These are phyloP conservation scores for Montifringilla adamsi DNA, from an alignment of 2,113 vertebrate genomes.

Conservation along the genomic window DNA sequence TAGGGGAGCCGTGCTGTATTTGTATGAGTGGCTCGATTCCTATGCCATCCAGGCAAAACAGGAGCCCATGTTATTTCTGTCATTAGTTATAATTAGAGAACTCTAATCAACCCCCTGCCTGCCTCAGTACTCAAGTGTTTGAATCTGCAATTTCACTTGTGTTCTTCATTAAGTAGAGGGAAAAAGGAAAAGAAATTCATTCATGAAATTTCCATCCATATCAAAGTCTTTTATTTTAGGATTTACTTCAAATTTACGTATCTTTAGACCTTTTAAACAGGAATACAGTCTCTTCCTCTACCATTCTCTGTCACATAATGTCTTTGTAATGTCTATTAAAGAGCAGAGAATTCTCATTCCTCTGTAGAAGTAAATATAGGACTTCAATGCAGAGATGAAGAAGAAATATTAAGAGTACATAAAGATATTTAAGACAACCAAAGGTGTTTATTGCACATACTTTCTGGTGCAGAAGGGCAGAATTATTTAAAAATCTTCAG, in stretches of 20 bases:
- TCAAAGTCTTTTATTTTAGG: not conserved
- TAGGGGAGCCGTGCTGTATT: not conserved
- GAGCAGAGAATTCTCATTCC: not conserved
- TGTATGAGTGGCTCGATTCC: not conserved
- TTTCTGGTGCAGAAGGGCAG: slow-evolving; percentile 41
- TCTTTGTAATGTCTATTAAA: not conserved
- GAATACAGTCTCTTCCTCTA: not conserved
- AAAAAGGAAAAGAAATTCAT: slow-evolving; percentile 31
- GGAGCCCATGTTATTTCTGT: slow-evolving; percentile 54
- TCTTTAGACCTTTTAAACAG: not conserved
- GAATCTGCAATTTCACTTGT: slow-evolving; percentile 50
- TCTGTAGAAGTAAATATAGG: not conserved
- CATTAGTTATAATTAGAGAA: slow-evolving; percentile 66
- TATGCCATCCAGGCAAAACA: slow-evolving; percentile 16
- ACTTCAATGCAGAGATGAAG: not conserved
- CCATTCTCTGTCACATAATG: not conserved
- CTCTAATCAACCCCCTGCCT: slow-evolving; percentile 65
- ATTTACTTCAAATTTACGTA: not conserved
- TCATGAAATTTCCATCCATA: slow-evolving; percentile 36
- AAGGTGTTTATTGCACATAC: slow-evolving; percentile 31
- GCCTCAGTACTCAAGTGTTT: slow-evolving; percentile 37
- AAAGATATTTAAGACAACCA: slow-evolving; percentile 40
- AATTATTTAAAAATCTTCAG: slow-evolving; percentile 66
- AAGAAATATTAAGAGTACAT: slow-evolving; percentile 39
- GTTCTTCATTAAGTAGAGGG: slow-evolving; percentile 33